These are phyloP conservation scores for Doryteuthis pealeii DNA, from an alignment of 1,140 invertebrate species.

Conservation along the genomic window DNA sequence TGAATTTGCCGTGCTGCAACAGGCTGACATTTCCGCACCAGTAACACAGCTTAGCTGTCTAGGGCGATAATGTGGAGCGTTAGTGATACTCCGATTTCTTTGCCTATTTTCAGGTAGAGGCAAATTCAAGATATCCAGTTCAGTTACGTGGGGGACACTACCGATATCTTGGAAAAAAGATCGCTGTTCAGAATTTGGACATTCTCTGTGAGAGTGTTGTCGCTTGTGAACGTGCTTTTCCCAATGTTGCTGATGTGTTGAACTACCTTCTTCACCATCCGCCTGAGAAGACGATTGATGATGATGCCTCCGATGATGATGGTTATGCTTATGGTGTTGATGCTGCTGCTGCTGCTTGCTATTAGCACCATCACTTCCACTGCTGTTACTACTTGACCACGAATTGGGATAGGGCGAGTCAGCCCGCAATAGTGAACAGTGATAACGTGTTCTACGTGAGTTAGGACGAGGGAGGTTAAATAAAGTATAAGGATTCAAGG, in stretches of 20 bases:
- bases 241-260: background rate
- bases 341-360: background rate
- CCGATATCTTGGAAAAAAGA: too few relatives aligned
- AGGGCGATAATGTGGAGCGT: too few relatives aligned
- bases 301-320: constrained; percentile 1
- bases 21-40: too few relatives aligned
- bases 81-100: too few relatives aligned
- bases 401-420: background rate
- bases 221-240: background rate
- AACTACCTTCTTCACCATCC: background rate
- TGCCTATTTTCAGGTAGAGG: too few relatives aligned
- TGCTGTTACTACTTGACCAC: background rate
- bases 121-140: too few relatives aligned
- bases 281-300: background rate
- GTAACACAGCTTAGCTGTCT: too few relatives aligned
- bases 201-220: background rate
- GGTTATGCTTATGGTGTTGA: background rate
- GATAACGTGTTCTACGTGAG: background rate
- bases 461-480: constrained; percentile 40
- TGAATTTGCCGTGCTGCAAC: too few relatives aligned
- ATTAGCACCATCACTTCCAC: background rate
- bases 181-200: too few relatives aligned
- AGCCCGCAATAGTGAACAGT: background rate
- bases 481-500: constrained; percentile 42
- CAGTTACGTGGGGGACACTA: too few relatives aligned